These are phyloP conservation scores for Antheraea pernyi DNA, from an alignment of 1,140 invertebrate genomes.

Conservation along the genomic window DNA sequence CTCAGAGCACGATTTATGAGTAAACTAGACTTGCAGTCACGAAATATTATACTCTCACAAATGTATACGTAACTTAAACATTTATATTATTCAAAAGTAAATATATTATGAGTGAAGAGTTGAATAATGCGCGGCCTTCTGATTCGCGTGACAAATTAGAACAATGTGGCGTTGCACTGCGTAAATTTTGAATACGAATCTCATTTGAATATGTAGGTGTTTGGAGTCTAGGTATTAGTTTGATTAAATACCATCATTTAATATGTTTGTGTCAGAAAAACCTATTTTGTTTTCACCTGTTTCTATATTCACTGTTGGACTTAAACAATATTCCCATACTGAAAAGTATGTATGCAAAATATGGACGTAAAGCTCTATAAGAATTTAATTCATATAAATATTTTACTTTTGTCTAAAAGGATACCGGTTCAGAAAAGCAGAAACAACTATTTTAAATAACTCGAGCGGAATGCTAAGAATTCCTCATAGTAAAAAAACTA, in stretches of 20 bases:
- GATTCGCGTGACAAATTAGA: slow-evolving; percentile 8
- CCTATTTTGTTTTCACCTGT: background rate
- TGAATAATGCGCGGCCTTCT: slow-evolving; percentile 13
- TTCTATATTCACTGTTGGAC: background rate
- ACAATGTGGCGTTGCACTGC: slow-evolving; percentile 12
- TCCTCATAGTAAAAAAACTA: too few species aligned
- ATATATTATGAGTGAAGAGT: background rate
- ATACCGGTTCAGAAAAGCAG: too few species aligned
- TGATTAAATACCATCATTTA: background rate
- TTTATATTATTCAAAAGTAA: background rate
- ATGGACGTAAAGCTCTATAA: too few species aligned
- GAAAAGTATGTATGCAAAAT: too few species aligned
- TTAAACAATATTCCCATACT: too few species aligned
- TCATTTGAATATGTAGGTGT: background rate
- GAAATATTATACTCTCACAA: background rate
- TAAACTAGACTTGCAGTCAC: background rate
- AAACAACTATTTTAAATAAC: too few species aligned
- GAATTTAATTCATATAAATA: too few species aligned
- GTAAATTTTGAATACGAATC: slow-evolving; percentile 8
- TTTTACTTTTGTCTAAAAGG: too few species aligned
- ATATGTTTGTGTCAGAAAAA: too few species aligned
- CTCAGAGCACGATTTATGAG: background rate
- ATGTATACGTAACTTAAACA: background rate
- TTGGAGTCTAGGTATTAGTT: background rate
- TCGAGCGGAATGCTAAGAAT: too few species aligned